Base-by-base conservation (phyloP, 2,113 vertebrate species). In the Rhinolophus sinicus region DNA sequence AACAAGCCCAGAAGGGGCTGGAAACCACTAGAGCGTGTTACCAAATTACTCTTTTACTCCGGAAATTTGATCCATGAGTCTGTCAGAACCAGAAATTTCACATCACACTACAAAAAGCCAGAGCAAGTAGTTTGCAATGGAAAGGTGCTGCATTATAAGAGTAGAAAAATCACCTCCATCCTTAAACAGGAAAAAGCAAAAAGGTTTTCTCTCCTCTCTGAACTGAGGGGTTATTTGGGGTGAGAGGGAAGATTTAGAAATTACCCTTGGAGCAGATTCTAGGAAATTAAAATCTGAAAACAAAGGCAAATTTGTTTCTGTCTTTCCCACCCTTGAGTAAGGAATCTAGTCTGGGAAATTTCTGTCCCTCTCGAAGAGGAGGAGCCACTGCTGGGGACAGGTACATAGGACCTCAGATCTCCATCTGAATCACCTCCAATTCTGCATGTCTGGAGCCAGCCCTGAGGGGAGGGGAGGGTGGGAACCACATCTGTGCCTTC, bases 271-370 rank as follows among this genome's bases (percentile, higher is more conserved):
- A 52, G 44, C 3, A 26, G 35, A 22, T 90, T 95, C 56, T 85
- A 93, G 88, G 75, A 96, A 97, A 94, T 90, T 87, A 75, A 96
- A 95, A 81, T 62, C 83, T 77, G 15, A 81, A 97, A 93, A 65
- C 56, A 88, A 86, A 69, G 38, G 22, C 78, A 95, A 77, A 21
- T 7, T 19, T 89, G 16, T 65, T 90, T 92, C 40, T 90, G 65
- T 76, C 65, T 92, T 76, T 84, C 38, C 67, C 47, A 81, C 14
- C 65, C 5, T 22, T 6, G 19, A 75, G 47, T 28, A 92, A 88
- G 50, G 19, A 60, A 60, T 70, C 50, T 54, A 50, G 58, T 76
- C 70, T 93, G 70, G 83, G 80, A 73, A 54, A 81, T 84, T 93
- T 93, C 52, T 22, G 1, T 65, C 47, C 54, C 38, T 54, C 35